phyloP scores from a whole-genome alignment of 1,140 invertebrate species.

The Bactericera cockerelli region DNA sequence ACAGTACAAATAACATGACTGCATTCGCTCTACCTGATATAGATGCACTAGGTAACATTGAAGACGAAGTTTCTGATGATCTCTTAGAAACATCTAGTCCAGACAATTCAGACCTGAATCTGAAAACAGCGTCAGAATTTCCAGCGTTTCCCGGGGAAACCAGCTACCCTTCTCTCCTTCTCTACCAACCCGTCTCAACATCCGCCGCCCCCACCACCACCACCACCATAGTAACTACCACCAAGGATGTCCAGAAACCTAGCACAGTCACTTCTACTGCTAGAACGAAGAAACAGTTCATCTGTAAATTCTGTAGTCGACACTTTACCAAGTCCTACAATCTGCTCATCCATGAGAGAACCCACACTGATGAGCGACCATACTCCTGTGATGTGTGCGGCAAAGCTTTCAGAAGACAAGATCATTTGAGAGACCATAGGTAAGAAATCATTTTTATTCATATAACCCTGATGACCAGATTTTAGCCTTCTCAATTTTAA shows the following conservation, averaged over 20 bases:
- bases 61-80: slow-evolving; percentile 36
- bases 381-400: slow-evolving; percentile 95
- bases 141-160: slow-evolving; percentile 37
- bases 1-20: slow-evolving; percentile 35
- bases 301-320: slow-evolving; percentile 88
- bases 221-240: slow-evolving; percentile 20
- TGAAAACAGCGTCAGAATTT: slow-evolving; percentile 20
- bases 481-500: too few relatives aligned
- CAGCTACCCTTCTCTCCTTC: slow-evolving; percentile 38
- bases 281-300: slow-evolving; percentile 51
- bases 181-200: slow-evolving; percentile 35
- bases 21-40: slow-evolving; percentile 43
- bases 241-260: background rate
- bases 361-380: slow-evolving; percentile 92
- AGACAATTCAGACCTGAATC: slow-evolving; percentile 27
- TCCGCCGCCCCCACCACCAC: slow-evolving; percentile 30
- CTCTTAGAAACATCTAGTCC: slow-evolving; percentile 31
- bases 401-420: slow-evolving; percentile 46
- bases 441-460: slow-evolving; percentile 24
- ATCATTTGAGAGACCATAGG: slow-evolving; percentile 35
- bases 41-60: slow-evolving; percentile 40
- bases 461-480: too few relatives aligned
- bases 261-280: slow-evolving; percentile 28
- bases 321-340: slow-evolving; percentile 98
- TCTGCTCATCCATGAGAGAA: slow-evolving; percentile 89